Evolutionary conservation across 1,140 invertebrate genomes (phyloP), one percentile per base, ranked within the genome.

Genomic region (Philopotamus ludificatus): DNA sequence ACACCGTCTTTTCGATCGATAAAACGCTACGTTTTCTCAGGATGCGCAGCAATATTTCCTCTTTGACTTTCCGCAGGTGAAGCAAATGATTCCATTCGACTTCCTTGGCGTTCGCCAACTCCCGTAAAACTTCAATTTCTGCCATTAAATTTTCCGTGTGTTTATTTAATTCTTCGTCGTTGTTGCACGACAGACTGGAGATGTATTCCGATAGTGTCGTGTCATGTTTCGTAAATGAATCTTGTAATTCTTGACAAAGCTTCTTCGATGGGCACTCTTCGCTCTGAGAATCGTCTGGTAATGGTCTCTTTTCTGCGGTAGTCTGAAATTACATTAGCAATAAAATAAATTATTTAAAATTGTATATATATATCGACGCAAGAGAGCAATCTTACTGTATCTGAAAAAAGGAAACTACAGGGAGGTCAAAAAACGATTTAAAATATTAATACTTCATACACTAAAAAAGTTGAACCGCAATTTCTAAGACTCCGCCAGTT

Each of bases 61-160:
- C 90, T 77, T 92, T 92, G 0, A 92, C 79, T 73, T 92, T 92
- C 72, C 88, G 89, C 67, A 91, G 77, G 72, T 88, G 84, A 4
- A 92, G 72, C 23, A 93, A 86, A 47, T 89, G 86, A 71, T 92
- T 92, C 90, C 90, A 92, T 76, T 93, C 90, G 65, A 87, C 83
- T 79, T 92, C 91, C 74, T 92, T 92, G 71, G 86, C 84, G 69
- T 85, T 83, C 1, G 88, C 84, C 10, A 91, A 72, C 66, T 88
- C 86, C 47, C 85, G 81, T 47, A 92, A 75, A 0, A 85, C 85
- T 72, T 86, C 78, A 65, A 88, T 86, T 72, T 89, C 86, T 18
- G 77, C 73, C 4, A 84, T 74, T 8, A 87, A 72, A 66, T 83
- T 83, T 66, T 85, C 84, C 0, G 83, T 81, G 55, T 83, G 79